Percentiles rank a stretch among this genome's conserved stretches.
Evolutionary conservation across 2,888 invertebrate genomes (phyloP).

Genomic region (Lysandra bellargus): DNA sequence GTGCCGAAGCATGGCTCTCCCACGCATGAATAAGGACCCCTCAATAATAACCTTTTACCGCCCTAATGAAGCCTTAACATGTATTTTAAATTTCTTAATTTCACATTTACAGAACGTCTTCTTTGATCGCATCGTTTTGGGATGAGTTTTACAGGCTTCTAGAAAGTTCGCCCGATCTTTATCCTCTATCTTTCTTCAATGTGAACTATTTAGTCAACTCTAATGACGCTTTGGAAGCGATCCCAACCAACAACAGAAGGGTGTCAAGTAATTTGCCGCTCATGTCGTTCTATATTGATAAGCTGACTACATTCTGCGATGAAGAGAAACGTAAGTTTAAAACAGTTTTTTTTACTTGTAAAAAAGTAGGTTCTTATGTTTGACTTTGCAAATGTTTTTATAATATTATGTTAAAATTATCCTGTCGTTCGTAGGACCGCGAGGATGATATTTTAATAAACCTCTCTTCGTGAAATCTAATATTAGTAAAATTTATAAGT

Average conservation of each 20-base stretch:
- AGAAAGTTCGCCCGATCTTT: constrained; percentile 57
- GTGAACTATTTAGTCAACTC: constrained; percentile 39
- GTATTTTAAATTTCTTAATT: no score
- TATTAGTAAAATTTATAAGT: no score
- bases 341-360: background rate
- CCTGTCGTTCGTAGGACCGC: no score
- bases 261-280: constrained; percentile 61
- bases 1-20: no score
- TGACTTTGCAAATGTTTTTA: no score
- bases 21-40: no score
- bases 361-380: no score
- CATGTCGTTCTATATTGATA: constrained; percentile 62
- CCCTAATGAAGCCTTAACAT: no score
- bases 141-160: constrained; percentile 62
- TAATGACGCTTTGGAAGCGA: constrained; percentile 49
- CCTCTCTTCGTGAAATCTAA: no score
- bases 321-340: constrained; percentile 47
- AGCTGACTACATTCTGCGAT: constrained; percentile 54
- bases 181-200: constrained; percentile 59
- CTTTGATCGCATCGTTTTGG: constrained; percentile 61
- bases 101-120: constrained; percentile 52
- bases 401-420: no score
- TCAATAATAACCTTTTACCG: no score
- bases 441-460: no score
- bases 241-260: constrained; percentile 55